phyloP scores from a whole-genome alignment of 2,797 vertebrate species.

The Melanotaenia boesemani region DNA sequence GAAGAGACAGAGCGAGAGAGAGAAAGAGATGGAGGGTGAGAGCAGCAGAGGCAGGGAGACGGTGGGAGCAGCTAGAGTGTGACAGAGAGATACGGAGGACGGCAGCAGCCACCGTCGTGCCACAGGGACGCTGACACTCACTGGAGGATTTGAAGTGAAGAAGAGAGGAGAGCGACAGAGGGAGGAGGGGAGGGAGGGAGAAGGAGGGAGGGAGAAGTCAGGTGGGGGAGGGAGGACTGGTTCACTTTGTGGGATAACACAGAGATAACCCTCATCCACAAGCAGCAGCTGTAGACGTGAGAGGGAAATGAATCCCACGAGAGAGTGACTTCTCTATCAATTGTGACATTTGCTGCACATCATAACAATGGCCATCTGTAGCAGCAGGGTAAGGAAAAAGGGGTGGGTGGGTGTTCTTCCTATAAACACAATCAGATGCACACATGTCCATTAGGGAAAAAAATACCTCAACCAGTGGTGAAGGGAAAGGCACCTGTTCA shows the following conservation, averaged over 20 bases:
- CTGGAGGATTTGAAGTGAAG: conserved; percentile 86
- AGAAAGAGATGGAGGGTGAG: conserved; percentile 63
- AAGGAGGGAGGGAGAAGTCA: conserved; percentile 66
- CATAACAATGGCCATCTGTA: conserved; percentile 96
- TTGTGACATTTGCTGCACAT: conserved; percentile 93
- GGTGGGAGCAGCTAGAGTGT: conserved; percentile 71
- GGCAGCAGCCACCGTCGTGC: conserved; percentile 71
- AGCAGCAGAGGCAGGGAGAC: conserved; percentile 67
- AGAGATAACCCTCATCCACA: conserved; percentile 79
- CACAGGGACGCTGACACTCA: conserved; percentile 89
- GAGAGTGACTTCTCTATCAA: conserved; percentile 90
- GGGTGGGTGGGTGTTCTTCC: conserved; percentile 75
- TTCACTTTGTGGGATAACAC: conserved; percentile 71
- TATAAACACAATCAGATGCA: conserved; percentile 45
- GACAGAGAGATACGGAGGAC: conserved; percentile 73
- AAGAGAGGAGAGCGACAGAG: conserved; percentile 69
- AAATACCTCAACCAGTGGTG: conserved; percentile 75
- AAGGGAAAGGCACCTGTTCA: conserved; percentile 89
- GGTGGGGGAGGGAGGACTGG: conserved; percentile 68
- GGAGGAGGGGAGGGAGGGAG: conserved; percentile 56
- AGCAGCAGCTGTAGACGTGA: conserved; percentile 86
- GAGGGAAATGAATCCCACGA: conserved; percentile 84
- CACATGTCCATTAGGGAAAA: conserved; percentile 21
- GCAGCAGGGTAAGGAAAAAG: conserved; percentile 56
- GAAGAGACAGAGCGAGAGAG: conserved; percentile 28